A percentile compares a stretch with the other conserved stretches of the same genome.
These are phyloP conservation scores for Scaptodrosophila latifasciaeformis DNA, from an alignment of 2,888 invertebrate genomes.

Conservation along the genomic window DNA sequence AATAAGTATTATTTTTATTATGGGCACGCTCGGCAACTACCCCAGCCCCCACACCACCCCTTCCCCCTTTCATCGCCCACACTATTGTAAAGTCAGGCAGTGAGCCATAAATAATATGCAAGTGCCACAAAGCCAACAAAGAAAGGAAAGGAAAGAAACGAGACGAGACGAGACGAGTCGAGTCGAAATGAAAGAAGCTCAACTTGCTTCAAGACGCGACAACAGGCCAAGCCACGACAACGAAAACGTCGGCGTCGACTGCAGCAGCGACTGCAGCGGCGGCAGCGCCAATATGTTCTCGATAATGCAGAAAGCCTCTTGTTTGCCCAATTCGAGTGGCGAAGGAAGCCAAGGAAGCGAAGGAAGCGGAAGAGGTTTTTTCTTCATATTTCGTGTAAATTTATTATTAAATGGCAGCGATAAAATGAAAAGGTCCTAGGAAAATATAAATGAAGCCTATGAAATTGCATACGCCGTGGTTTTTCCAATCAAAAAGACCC, in stretches of 20 bases:
- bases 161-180: too few species aligned
- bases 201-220: not conserved
- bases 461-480: too few species aligned
- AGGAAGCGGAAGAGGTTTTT: too few species aligned
- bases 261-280: not conserved
- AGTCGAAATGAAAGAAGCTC: too few species aligned
- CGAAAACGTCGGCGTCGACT: not conserved
- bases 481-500: too few species aligned
- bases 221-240: not conserved
- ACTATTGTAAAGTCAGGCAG: not conserved
- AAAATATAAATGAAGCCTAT: too few species aligned
- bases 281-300: not conserved
- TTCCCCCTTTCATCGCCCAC: not conserved
- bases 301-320: not conserved
- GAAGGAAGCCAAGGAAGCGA: too few species aligned
- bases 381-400: slow-evolving; percentile 28
- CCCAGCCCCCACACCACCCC: too few species aligned
- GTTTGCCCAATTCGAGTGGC: too few species aligned
- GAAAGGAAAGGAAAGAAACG: too few species aligned
- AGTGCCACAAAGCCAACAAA: not conserved
- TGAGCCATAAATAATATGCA: slow-evolving; percentile 2
- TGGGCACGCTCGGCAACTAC: too few species aligned
- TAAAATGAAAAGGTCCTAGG: too few species aligned
- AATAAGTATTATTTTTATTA: not conserved
- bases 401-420: slow-evolving; percentile 41